Percentiles rank a stretch among this genome's conserved stretches.
These are phyloP conservation scores for Hirudo medicinalis DNA, from an alignment of 1,140 invertebrate genomes.

Conservation along the genomic window DNA sequence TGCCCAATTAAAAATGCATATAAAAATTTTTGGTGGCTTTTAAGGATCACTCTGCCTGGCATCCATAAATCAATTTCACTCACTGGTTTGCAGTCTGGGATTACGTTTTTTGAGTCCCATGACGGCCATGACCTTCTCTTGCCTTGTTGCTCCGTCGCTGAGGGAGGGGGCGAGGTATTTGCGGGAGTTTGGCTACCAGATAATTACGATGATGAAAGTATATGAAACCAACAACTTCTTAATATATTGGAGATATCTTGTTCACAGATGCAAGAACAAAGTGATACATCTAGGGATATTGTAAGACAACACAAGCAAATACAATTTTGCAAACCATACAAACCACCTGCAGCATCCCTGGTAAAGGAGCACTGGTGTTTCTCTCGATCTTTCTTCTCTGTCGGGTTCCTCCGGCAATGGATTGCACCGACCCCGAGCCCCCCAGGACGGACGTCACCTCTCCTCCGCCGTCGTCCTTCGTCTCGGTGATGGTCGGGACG, in stretches of 20 bases:
- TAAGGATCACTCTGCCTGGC: too few relatives aligned
- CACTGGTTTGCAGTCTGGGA: constrained; percentile 41
- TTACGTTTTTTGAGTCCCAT: constrained; percentile 53
- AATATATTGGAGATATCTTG: too few relatives aligned
- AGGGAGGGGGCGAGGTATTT: constrained; percentile 75
- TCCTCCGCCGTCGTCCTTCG: constrained; percentile 37
- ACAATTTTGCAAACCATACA: not conserved
- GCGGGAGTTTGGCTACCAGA: constrained; percentile 42
- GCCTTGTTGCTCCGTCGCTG: constrained; percentile 64
- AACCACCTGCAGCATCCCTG: constrained; percentile 33
- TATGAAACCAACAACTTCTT: too few relatives aligned
- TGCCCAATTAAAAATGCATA: too few relatives aligned
- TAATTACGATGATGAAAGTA: too few relatives aligned
- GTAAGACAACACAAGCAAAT: not conserved
- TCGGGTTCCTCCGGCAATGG: constrained; percentile 24
- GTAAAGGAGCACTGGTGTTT: constrained; percentile 36
- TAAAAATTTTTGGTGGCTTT: too few relatives aligned
- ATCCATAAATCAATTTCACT: constrained; percentile 4
- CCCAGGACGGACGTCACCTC: constrained; percentile 23
- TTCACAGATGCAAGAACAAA: too few relatives aligned
- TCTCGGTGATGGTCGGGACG: constrained; percentile 32
- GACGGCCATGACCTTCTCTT: constrained; percentile 54
- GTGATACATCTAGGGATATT: not conserved
- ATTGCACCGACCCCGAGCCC: constrained; percentile 39
- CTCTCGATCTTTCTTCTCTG: constrained; percentile 37